Conservation (phyloP, 2,888 invertebrate species). For the Clusia tigrina region DNA sequence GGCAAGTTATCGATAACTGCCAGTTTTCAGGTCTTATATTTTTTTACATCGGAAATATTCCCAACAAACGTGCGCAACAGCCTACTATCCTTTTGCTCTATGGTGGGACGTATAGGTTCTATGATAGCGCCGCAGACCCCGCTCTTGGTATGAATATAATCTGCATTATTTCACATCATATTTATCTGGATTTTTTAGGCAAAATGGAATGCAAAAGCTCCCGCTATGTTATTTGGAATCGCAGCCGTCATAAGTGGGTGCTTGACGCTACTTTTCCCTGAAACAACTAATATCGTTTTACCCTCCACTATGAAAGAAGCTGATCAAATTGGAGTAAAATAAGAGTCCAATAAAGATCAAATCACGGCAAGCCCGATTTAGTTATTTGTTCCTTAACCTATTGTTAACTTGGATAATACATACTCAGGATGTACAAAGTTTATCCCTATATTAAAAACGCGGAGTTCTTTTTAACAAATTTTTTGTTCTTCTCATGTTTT, state of each 20-base stretch:
- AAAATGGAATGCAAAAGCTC: conserved; percentile 64
- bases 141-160: conserved; percentile 62
- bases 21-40: conserved; percentile 73
- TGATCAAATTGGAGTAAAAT: too few relatives aligned
- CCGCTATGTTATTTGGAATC: conserved; percentile 70
- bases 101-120: conserved; percentile 75
- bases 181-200: conserved; percentile 37
- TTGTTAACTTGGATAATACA: too few relatives aligned
- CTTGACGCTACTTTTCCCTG: conserved; percentile 70
- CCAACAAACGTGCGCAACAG: conserved; percentile 74
- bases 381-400: too few relatives aligned
- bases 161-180: background rate
- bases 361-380: too few relatives aligned
- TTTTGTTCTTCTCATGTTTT: too few relatives aligned
- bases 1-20: conserved; percentile 74
- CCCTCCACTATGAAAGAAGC: conserved; percentile 73
- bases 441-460: too few relatives aligned
- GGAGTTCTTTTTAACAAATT: too few relatives aligned
- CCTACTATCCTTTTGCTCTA: conserved; percentile 73
- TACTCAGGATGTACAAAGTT: too few relatives aligned
- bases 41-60: conserved; percentile 76
- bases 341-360: too few relatives aligned
- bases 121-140: conserved; percentile 77
- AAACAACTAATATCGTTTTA: conserved; percentile 70
- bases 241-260: conserved; percentile 69